phyloP scores from a whole-genome alignment of 2,888 invertebrate genomes.

The Eilema sororculum region DNA sequence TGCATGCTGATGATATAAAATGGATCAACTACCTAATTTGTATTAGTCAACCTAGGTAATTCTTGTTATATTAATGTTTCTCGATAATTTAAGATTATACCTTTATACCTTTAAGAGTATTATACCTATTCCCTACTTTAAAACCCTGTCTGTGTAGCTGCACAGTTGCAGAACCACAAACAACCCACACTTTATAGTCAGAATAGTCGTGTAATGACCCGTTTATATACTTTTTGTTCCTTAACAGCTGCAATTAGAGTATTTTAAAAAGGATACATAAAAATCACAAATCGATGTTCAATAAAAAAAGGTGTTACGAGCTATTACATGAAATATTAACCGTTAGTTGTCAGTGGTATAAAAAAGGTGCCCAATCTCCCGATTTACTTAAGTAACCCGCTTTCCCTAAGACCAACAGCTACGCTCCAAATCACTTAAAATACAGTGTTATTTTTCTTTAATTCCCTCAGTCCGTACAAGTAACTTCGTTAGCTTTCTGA shows the following conservation, averaged over 20 bases:
- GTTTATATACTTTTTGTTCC: too few relatives aligned
- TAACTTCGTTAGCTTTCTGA: background rate
- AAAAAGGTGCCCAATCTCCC: too few relatives aligned
- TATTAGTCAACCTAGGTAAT: too few relatives aligned
- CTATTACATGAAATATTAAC: too few relatives aligned
- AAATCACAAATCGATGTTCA: background rate
- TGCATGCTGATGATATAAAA: too few relatives aligned
- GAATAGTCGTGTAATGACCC: background rate
- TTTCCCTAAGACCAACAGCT: background rate
- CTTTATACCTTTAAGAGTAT: too few relatives aligned
- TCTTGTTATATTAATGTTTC: too few relatives aligned
- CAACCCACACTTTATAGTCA: background rate
- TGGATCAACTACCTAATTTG: too few relatives aligned
- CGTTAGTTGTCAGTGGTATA: too few relatives aligned
- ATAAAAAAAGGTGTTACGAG: background rate
- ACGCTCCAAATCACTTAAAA: background rate
- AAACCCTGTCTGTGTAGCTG: background rate
- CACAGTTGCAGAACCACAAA: background rate
- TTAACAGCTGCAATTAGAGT: too few relatives aligned
- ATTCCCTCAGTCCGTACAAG: background rate
- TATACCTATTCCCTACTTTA: background rate
- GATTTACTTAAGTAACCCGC: background rate
- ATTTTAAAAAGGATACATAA: background rate
- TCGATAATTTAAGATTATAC: too few relatives aligned
- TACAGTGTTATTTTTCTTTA: background rate